phyloP scores from a whole-genome alignment of 1,140 invertebrate species.

The Rhysida immarginata region DNA sequence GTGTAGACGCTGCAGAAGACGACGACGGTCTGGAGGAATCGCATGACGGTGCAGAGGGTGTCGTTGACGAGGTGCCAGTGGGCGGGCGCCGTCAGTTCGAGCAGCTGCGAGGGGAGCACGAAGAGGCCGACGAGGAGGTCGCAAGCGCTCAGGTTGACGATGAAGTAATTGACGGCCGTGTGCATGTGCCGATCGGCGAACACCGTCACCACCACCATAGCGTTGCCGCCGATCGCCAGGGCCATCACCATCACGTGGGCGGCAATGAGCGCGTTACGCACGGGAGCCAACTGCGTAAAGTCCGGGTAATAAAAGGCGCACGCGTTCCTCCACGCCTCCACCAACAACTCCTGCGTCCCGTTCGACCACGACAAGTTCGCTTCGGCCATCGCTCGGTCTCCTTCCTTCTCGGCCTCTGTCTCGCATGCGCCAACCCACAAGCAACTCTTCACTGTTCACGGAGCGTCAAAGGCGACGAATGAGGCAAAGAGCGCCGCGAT shows the following conservation, averaged over 20 bases:
- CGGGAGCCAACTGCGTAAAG: constrained; percentile 21
- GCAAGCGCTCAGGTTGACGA: constrained; percentile 34
- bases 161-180: constrained; percentile 37
- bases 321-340: no score
- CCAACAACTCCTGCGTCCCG: no score
- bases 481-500: no score
- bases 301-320: constrained; percentile 21
- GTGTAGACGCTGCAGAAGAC: constrained; percentile 30
- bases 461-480: no score
- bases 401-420: no score
- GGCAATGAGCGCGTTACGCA: constrained; percentile 22
- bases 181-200: constrained; percentile 32
- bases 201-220: constrained; percentile 25
- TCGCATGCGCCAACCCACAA: no score
- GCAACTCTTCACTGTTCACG: no score
- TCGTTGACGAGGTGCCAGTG: constrained; percentile 29
- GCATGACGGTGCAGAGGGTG: constrained; percentile 28
- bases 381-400: no score
- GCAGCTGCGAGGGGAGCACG: constrained; percentile 34
- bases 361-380: no score
- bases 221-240: constrained; percentile 28
- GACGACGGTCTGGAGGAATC: constrained; percentile 28
- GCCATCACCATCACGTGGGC: constrained; percentile 28
- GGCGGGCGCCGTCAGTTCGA: constrained; percentile 32
- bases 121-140: constrained; percentile 34